Evolutionary conservation across 2,888 invertebrate species (phyloP).

Genomic region (Drosophila histrio): DNA sequence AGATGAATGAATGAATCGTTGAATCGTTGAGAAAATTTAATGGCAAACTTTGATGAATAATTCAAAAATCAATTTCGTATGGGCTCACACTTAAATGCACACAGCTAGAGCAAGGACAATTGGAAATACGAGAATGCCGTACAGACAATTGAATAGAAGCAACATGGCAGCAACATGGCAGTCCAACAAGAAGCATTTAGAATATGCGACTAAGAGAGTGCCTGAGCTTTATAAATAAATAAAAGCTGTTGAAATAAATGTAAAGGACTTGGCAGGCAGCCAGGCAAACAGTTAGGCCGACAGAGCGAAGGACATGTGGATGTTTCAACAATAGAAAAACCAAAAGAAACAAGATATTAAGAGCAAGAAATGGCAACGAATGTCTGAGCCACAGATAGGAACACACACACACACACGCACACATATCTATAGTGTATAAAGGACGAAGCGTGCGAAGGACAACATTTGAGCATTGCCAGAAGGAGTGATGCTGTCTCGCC

Average conservation of each 20-base stretch:
- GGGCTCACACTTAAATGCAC: constrained; percentile 21
- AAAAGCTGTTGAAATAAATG: constrained; percentile 71
- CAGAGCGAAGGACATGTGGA: constrained; percentile 59
- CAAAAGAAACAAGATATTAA: constrained; percentile 73
- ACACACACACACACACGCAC: constrained; percentile 6
- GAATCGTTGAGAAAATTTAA: constrained; percentile 19
- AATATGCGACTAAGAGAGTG: constrained; percentile 25
- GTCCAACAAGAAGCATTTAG: constrained; percentile 53
- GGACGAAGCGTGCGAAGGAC: constrained; percentile 70
- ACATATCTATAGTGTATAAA: constrained; percentile 17
- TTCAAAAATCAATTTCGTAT: constrained; percentile 75
- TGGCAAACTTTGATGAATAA: constrained; percentile 60
- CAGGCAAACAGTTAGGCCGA: constrained; percentile 15
- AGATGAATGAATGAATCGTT: not conserved
- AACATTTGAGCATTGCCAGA: constrained; percentile 53
- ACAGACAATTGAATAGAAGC: constrained; percentile 51
- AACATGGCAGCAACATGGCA: constrained; percentile 73
- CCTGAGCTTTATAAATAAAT: constrained; percentile 72
- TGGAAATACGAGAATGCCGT: constrained; percentile 1
- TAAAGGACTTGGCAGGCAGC: constrained; percentile 42
- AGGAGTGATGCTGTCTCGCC: constrained; percentile 77
- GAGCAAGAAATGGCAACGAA: constrained; percentile 66
- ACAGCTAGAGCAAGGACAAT: constrained; percentile 27
- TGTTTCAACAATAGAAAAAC: constrained; percentile 40
- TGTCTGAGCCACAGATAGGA: constrained; percentile 52